Base-by-base conservation (phyloP, 2,113 vertebrate genomes). In the Microtus oregoni region DNA sequence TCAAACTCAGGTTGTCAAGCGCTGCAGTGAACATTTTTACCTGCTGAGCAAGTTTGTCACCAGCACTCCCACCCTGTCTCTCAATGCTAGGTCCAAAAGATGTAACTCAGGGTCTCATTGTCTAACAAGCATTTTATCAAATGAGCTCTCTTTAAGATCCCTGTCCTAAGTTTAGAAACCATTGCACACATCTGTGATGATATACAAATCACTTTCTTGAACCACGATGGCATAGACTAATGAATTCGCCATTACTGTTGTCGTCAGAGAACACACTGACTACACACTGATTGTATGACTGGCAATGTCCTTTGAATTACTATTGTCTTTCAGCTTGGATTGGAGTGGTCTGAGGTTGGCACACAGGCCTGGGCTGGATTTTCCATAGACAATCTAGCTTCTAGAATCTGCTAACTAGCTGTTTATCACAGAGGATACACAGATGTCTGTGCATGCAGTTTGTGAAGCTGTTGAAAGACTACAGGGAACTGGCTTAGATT, bases 401-500 rank as follows among this genome's bases (percentile, higher is more conserved):
- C 50, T 85, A 90, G 90, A 96, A 93, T 91, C 73, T 78, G 38
- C 75, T 75, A 12, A 38, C 38, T 14, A 8, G 4, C 26, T 79
- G 52, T 1, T 7, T 35, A 28, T 65, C 58, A n/a, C 20, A 79
- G 38, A 73, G 67, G 50, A 14, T 30, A 17, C 30, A 12, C 20
- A 11, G 32, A 28, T 38, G 35, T 38, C 92, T 63, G 11, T 0
- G 58, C 32, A 30, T 50, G 20, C n/a, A 58, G 85, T 94, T 91
- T 47, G 47, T 79, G 79, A 89, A 12, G 44, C 50, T 24, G 10
- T 6, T 32, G 85, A 96, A 17, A 55, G 95, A 96, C 87, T 78
- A 58, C 92, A 97, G 67, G 61, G 72, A 35, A 44, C 90, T 92
- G 79, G 90, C 68, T 92, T 38, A 85, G 70, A 72, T 55, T 58